These are phyloP conservation scores for Actinernus sp. DNA, from an alignment of 92 coral and sea anemone genomes.

Conservation along the genomic window DNA sequence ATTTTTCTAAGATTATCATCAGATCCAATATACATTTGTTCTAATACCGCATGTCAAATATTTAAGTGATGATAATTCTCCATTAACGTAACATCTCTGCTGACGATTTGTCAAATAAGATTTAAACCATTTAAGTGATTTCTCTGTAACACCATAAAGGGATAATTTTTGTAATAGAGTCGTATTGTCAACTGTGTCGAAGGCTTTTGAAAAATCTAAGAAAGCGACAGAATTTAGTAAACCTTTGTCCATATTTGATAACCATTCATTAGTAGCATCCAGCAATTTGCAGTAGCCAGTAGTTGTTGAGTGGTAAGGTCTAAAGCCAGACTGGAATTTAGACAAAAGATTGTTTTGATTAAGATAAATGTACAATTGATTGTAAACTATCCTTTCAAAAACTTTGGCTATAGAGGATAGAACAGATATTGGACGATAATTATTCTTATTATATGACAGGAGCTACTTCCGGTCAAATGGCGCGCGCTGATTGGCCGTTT, in stretches of 20 bases:
- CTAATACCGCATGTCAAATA: conserved; percentile 28
- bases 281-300: conserved; percentile 17
- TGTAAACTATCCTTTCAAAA: conserved; percentile 31
- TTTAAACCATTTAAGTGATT: conserved; percentile 19
- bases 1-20: conserved; percentile 5
- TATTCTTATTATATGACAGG: conserved; percentile 6
- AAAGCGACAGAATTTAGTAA: conserved; percentile 15
- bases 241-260: conserved; percentile 29
- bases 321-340: conserved; percentile 37
- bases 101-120: conserved; percentile 31
- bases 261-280: conserved; percentile 23
- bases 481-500: no score
- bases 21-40: conserved; percentile 30
- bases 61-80: conserved; percentile 1
- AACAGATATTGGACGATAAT: conserved; percentile 42
- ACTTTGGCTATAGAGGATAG: conserved; percentile 27
- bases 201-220: conserved; percentile 33
- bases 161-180: conserved; percentile 14
- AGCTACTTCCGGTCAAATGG: no score
- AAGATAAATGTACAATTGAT: conserved; percentile 25
- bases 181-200: conserved; percentile 33
- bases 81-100: conserved; percentile 29
- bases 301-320: conserved; percentile 22
- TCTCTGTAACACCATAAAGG: conserved; percentile 16
- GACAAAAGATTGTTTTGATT: conserved; percentile 15